A percentile compares a stretch with the other conserved stretches of the same genome.
Conservation (phyloP, 2,797 vertebrate species). For the Coccyzus lansbergi region DNA sequence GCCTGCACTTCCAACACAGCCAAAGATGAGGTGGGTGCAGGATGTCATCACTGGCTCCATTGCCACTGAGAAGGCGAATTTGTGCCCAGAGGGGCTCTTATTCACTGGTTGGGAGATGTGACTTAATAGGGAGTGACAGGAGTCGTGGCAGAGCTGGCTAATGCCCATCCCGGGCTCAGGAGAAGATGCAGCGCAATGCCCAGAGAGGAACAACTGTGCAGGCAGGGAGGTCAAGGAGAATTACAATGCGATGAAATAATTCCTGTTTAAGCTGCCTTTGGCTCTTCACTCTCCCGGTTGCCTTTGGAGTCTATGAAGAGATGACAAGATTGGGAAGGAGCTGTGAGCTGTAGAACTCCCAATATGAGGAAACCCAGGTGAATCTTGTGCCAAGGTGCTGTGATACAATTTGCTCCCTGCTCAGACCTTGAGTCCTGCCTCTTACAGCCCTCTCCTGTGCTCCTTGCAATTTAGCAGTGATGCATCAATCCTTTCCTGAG, state of each 20-base stretch:
- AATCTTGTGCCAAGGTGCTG: neutral
- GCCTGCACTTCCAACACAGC: neutral
- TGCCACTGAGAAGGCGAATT: neutral
- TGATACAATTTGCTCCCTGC: neutral
- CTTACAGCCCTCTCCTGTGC: neutral
- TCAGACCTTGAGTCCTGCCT: neutral
- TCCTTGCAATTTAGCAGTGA: accelerated
- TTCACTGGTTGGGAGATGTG: neutral
- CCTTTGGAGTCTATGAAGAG: neutral
- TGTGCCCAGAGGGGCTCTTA: neutral
- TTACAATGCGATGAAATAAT: neutral
- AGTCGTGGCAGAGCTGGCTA: neutral
- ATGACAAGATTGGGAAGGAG: neutral
- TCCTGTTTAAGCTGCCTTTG: neutral
- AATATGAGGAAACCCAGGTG: neutral
- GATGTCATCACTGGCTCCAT: neutral
- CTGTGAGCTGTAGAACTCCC: neutral
- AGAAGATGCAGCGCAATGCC: neutral
- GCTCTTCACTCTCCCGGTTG: neutral
- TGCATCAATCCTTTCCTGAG: neutral
- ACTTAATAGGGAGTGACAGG: neutral
- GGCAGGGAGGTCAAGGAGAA: too few relatives aligned
- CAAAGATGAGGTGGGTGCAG: neutral
- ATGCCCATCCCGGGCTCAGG: neutral
- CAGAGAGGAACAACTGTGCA: neutral